phyloP scores from a whole-genome alignment of 2,797 vertebrate genomes.

The Mormyrus proboscirostris region DNA sequence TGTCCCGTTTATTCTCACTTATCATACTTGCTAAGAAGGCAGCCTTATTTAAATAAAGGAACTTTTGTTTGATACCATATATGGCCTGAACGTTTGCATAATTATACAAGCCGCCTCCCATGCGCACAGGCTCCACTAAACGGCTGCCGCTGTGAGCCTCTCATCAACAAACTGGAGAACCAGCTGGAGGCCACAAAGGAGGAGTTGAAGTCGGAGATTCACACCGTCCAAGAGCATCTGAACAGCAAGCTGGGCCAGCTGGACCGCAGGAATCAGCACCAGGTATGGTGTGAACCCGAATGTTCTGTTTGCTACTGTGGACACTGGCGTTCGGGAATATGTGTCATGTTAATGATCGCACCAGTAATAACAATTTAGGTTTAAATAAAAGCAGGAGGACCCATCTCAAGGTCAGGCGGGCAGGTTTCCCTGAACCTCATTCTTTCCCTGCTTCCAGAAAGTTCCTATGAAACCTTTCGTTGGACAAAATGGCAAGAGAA shows the following conservation, averaged over 20 bases:
- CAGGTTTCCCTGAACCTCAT: neutral
- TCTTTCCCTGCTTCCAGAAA: neutral
- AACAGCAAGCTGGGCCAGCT: slow-evolving; percentile 87
- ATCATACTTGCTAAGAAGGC: neutral
- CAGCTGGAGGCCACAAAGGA: slow-evolving; percentile 91
- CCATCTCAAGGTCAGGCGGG: neutral
- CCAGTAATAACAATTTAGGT: neutral
- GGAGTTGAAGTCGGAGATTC: slow-evolving; percentile 88
- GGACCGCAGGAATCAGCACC: slow-evolving; percentile 83
- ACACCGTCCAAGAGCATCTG: slow-evolving; percentile 81
- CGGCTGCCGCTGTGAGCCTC: slow-evolving; percentile 91
- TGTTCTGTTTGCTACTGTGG: neutral
- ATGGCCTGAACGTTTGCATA: neutral
- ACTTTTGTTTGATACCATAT: neutral
- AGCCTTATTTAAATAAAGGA: neutral
- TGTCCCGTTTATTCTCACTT: neutral
- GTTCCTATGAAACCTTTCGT: neutral
- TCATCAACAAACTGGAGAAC: slow-evolving; percentile 90
- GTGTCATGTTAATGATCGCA: neutral
- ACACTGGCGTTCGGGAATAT: neutral
- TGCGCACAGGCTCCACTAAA: slow-evolving; percentile 78
- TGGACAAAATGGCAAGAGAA: neutral
- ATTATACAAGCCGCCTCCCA: neutral
- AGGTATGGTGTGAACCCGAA: slow-evolving; percentile 57
- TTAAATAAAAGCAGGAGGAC: neutral